phyloP scores from a whole-genome alignment of 2,113 vertebrate genomes.

The Spilogale gracilis region DNA sequence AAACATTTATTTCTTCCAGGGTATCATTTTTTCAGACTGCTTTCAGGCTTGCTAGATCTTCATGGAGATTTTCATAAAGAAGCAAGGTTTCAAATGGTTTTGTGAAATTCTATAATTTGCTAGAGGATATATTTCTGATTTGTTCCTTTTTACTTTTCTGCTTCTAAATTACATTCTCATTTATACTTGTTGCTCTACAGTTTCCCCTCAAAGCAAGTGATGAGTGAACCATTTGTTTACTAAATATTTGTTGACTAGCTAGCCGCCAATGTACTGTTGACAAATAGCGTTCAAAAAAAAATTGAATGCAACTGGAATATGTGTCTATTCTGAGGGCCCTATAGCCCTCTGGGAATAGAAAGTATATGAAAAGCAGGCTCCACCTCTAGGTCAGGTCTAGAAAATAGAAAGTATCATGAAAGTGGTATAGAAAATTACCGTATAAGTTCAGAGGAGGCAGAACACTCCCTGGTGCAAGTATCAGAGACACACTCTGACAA shows the following conservation, averaged over 20 bases:
- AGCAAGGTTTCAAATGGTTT: constrained; percentile 14
- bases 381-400: neutral
- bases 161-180: constrained; percentile 53
- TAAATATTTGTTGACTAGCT: constrained; percentile 58
- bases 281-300: neutral
- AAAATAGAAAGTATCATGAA: neutral
- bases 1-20: constrained; percentile 33
- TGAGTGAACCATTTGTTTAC: constrained; percentile 38
- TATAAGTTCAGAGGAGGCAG: constrained; percentile 38
- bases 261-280: neutral
- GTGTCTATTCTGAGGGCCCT: neutral
- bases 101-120: constrained; percentile 43
- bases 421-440: neutral
- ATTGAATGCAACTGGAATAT: neutral
- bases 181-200: neutral
- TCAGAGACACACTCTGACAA: neutral
- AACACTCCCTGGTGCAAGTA: neutral
- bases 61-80: constrained; percentile 49
- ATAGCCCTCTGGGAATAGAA: neutral
- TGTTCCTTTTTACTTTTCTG: constrained; percentile 25
- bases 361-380: neutral
- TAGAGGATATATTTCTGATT: constrained; percentile 49
- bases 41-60: constrained; percentile 35
- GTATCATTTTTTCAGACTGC: constrained; percentile 57
- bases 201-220: neutral